Evolutionary conservation across 2,797 vertebrate species (phyloP).

Genomic region (Pangasius mekongensis): DNA sequence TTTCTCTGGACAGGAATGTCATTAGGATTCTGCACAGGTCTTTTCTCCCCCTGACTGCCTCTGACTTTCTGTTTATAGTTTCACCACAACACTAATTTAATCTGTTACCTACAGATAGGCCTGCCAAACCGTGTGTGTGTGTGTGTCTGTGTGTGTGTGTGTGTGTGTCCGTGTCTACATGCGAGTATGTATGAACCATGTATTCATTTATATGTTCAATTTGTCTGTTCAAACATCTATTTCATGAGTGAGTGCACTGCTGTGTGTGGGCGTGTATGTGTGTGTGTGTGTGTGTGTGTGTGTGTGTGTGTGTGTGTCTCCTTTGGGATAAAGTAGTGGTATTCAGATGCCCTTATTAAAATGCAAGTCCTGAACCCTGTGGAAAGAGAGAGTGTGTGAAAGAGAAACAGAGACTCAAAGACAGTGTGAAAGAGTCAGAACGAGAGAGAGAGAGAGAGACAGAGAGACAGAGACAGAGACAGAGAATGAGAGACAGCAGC

Average conservation of each 20-base stretch:
- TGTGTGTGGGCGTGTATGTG: neutral
- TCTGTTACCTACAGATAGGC: slow-evolving; percentile 48
- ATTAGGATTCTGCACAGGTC: slow-evolving; percentile 3
- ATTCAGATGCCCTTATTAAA: slow-evolving; percentile 66
- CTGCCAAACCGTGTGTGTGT: slow-evolving; percentile 31
- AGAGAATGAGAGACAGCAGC: too few relatives aligned
- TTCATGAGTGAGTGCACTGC: neutral
- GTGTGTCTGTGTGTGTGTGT: slow-evolving; percentile 28
- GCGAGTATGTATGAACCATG: neutral
- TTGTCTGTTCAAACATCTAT: neutral
- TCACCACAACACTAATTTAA: slow-evolving; percentile 56
- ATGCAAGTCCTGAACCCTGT: neutral
- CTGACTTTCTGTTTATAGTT: slow-evolving; percentile 58
- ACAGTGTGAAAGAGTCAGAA: too few relatives aligned
- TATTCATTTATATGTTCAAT: neutral
- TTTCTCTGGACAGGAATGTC: slow-evolving; percentile 1
- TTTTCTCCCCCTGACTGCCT: slow-evolving; percentile 2
- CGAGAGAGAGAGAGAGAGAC: too few relatives aligned
- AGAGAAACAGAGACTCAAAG: neutral
- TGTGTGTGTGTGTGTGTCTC: slow-evolving; percentile 5
- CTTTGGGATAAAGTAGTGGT: slow-evolving; percentile 68
- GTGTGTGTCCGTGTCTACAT: neutral
- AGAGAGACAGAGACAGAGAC: too few relatives aligned
- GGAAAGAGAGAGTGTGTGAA: neutral
- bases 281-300: slow-evolving; percentile 30